phyloP scores from a whole-genome alignment of 1,140 invertebrate genomes.

The Zaprionus gabonicus region DNA sequence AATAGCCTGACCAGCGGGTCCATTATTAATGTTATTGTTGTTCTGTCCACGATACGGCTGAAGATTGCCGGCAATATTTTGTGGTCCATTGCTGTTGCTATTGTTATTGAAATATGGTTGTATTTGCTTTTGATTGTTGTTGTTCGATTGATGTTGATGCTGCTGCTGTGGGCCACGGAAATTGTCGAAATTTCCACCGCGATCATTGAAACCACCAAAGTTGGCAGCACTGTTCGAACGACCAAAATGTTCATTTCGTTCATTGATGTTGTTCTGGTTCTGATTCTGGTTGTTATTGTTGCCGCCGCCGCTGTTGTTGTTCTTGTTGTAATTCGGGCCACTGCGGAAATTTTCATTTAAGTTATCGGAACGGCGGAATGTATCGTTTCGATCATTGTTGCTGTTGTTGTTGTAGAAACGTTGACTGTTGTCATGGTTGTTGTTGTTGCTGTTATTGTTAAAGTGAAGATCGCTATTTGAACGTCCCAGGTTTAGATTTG shows the following conservation, averaged over 20 bases:
- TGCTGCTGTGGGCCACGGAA: conserved; percentile 26
- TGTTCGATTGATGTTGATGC: conserved; percentile 14
- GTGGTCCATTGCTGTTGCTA: conserved; percentile 2
- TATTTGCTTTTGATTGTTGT: conserved; percentile 21
- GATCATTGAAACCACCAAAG: conserved; percentile 28
- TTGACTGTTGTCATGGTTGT: conserved; percentile 17
- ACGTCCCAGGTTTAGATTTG: conserved; percentile 17
- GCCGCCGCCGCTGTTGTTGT: neutral
- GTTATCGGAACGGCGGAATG: conserved; percentile 40
- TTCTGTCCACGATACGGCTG: conserved; percentile 15
- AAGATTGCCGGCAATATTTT: conserved; percentile 12
- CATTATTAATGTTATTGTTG: conserved; percentile 15
- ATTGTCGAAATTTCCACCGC: conserved; percentile 14
- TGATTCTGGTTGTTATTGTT: conserved; percentile 9
- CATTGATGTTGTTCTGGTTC: conserved; percentile 3
- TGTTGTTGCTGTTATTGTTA: neutral
- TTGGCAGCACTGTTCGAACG: conserved; percentile 11
- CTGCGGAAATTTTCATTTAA: conserved; percentile 27
- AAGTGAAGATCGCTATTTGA: conserved; percentile 30
- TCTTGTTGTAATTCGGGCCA: conserved; percentile 5
- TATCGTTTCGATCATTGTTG: conserved; percentile 41
- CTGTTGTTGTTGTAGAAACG: conserved; percentile 30
- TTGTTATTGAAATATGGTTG: conserved; percentile 16
- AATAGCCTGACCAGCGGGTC: neutral
- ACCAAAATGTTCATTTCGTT: conserved; percentile 1